Percentiles rank a stretch among this genome's conserved stretches.
Conservation (phyloP, 1,140 invertebrate genomes). For the Cotesia typhae region DNA sequence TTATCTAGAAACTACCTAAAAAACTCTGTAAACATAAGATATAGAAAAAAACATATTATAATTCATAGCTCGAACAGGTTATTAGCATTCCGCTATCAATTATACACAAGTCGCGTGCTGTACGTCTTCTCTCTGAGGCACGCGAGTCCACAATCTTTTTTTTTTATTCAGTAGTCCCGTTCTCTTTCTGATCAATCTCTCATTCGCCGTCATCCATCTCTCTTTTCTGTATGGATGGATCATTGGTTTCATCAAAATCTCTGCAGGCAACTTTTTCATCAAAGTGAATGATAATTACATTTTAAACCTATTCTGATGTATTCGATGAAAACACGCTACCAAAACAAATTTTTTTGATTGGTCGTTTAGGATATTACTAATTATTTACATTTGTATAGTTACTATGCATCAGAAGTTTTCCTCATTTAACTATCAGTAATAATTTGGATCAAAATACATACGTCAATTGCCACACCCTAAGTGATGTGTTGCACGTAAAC, state of each 20-base stretch:
- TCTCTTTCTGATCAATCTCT: slow-evolving; percentile 13
- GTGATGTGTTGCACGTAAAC: slow-evolving; percentile 26
- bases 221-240: slow-evolving; percentile 31
- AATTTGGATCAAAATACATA: too few species aligned
- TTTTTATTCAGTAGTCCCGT: slow-evolving; percentile 25
- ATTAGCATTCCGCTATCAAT: slow-evolving; percentile 62
- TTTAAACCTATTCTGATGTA: too few species aligned
- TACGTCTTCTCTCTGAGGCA: slow-evolving; percentile 28
- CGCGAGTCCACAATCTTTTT: slow-evolving; percentile 27
- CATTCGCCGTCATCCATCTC: background rate
- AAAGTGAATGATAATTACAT: too few species aligned
- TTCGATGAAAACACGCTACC: too few species aligned
- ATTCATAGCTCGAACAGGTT: slow-evolving; percentile 57
- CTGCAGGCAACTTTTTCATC: slow-evolving; percentile 19
- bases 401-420: too few species aligned
- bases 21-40: slow-evolving; percentile 35
- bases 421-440: too few species aligned
- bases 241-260: slow-evolving; percentile 19
- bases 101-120: slow-evolving; percentile 48
- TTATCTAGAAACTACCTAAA: slow-evolving; percentile 3
- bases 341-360: too few species aligned
- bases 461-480: slow-evolving; percentile 19
- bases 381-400: too few species aligned
- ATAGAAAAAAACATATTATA: slow-evolving; percentile 56
- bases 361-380: too few species aligned